These are phyloP conservation scores for Exaiptasia diaphana DNA, from an alignment of 64 coral and sea anemone genomes.

Conservation along the genomic window DNA sequence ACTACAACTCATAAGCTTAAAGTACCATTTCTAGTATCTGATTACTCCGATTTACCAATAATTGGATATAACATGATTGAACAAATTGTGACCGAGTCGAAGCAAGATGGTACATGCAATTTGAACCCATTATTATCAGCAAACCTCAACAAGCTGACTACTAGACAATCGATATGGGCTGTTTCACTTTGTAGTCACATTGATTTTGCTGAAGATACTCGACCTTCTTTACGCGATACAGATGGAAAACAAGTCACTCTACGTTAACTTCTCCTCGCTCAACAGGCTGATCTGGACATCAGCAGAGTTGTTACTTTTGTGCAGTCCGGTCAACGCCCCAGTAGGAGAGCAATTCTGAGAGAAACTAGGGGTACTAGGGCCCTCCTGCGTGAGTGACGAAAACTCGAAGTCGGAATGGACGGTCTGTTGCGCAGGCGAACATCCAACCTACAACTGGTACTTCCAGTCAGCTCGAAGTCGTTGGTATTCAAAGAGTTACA, in stretches of 20 bases:
- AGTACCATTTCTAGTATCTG: conserved; percentile 46
- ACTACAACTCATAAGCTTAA: neutral
- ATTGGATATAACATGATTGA: conserved; percentile 61
- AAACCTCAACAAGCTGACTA: neutral
- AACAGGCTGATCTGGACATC: conserved; percentile 25
- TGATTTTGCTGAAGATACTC: neutral
- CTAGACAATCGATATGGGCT: neutral
- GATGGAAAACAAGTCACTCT: neutral
- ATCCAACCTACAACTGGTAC: neutral
- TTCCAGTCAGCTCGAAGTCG: neutral
- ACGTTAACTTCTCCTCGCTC: neutral
- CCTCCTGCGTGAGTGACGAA: neutral
- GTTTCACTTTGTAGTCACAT: neutral
- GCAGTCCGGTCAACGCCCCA: neutral
- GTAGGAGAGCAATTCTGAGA: neutral
- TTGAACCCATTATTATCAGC: neutral
- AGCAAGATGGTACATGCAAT: neutral
- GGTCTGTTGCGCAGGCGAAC: neutral
- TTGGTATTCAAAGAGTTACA: conserved; percentile 16
- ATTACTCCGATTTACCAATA: conserved; percentile 34
- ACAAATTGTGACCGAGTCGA: neutral
- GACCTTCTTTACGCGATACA: neutral
- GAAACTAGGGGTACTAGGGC: neutral
- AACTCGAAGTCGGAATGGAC: neutral
- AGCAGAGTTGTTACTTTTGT: neutral